A percentile compares a stretch with the other conserved stretches of the same genome.
phyloP scores from a whole-genome alignment of 2,888 invertebrate genomes.

The Drosophila kambysellisi region DNA sequence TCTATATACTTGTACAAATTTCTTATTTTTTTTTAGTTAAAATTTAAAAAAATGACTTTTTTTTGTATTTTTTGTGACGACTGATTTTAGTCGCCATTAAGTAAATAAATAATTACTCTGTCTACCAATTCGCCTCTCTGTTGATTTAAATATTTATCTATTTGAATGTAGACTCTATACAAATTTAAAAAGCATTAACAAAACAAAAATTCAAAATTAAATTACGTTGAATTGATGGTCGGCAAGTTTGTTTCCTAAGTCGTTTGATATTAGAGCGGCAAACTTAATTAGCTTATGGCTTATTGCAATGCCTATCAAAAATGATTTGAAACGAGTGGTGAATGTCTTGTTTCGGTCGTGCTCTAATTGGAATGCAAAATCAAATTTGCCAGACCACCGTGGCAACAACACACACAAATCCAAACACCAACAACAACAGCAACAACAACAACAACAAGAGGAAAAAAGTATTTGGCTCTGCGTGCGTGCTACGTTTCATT shows the following conservation, averaged over 20 bases:
- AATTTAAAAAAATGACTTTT: not conserved
- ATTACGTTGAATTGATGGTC: not conserved
- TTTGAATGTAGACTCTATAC: not conserved
- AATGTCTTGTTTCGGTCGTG: constrained; percentile 73
- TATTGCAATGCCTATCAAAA: constrained; percentile 60
- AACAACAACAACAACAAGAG: constrained; percentile 15
- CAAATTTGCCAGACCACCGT: constrained; percentile 72
- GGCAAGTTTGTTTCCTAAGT: constrained; percentile 60
- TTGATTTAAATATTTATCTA: too few species aligned
- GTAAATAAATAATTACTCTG: not conserved
- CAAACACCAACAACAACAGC: constrained; percentile 30
- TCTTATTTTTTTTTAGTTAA: not conserved
- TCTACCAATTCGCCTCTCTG: too few species aligned
- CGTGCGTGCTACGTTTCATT: constrained; percentile 81
- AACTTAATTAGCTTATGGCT: constrained; percentile 69
- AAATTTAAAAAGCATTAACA: not conserved
- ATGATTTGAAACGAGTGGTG: constrained; percentile 52
- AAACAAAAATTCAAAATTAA: not conserved
- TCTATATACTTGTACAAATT: not conserved
- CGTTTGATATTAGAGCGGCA: constrained; percentile 57
- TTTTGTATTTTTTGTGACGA: not conserved
- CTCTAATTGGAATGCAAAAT: constrained; percentile 79
- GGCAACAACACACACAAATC: constrained; percentile 48
- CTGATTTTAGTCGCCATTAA: not conserved
- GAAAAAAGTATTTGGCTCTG: constrained; percentile 35